A percentile compares a stretch with the other conserved stretches of the same genome.
Conservation (phyloP, 2,797 vertebrate species). For the Anguilla marmorata region DNA sequence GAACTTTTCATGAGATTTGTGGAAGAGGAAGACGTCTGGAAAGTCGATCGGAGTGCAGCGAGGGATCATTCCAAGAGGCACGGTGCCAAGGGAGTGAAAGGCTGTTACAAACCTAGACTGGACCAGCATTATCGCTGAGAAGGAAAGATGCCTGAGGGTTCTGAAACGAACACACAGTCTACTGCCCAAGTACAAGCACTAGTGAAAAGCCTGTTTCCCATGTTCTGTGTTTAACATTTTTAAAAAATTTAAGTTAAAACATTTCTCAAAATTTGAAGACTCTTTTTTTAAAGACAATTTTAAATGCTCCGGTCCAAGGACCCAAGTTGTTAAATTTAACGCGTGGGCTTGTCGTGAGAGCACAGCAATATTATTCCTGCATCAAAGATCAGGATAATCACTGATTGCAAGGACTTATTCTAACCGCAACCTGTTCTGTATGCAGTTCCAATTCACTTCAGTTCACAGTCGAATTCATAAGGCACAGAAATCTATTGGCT, state of each 20-base stretch:
- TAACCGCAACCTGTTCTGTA: neutral
- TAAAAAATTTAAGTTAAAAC: neutral
- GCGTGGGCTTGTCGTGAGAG: neutral
- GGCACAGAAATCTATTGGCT: neutral
- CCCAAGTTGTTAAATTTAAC: neutral
- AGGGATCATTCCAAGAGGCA: slow-evolving; percentile 6
- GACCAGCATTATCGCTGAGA: neutral
- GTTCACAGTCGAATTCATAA: neutral
- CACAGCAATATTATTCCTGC: neutral
- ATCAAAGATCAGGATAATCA: neutral
- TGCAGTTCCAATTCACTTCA: neutral
- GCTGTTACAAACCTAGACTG: neutral
- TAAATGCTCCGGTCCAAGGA: neutral
- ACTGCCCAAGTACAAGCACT: neutral
- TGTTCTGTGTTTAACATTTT: neutral
- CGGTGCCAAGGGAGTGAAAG: neutral
- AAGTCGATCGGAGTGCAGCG: slow-evolving; percentile 11
- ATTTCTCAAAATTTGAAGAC: neutral
- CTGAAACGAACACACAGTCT: neutral
- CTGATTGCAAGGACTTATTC: neutral
- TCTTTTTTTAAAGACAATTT: neutral
- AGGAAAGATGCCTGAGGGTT: neutral
- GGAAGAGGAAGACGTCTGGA: slow-evolving; percentile 22
- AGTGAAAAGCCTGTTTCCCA: neutral
- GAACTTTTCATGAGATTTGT: neutral